Evolutionary conservation across 2,888 invertebrate genomes (phyloP).

Genomic region (Notodonta dromedarius): DNA sequence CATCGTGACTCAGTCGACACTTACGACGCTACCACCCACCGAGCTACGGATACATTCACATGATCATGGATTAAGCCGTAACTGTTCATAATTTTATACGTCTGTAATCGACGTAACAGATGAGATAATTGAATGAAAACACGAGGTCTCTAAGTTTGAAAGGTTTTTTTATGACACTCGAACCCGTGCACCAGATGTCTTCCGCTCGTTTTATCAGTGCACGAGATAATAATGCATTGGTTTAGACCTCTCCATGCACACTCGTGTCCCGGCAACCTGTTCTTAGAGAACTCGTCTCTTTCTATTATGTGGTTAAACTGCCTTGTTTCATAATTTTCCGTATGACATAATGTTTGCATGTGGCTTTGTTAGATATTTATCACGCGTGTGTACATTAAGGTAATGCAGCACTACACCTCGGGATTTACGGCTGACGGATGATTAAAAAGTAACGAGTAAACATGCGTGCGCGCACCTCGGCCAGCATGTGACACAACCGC

Average conservation of each 20-base stretch:
- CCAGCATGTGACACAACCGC: slow-evolving; percentile 46
- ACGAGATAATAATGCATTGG: slow-evolving; percentile 66
- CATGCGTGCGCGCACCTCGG: slow-evolving; percentile 46
- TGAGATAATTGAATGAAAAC: slow-evolving; percentile 47
- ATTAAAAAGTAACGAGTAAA: slow-evolving; percentile 56
- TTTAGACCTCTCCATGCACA: slow-evolving; percentile 50
- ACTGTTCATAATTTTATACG: slow-evolving; percentile 46
- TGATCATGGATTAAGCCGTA: slow-evolving; percentile 49
- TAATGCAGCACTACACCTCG: slow-evolving; percentile 48
- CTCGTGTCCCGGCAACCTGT: slow-evolving; percentile 53
- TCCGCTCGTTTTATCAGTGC: slow-evolving; percentile 55
- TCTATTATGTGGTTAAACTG: slow-evolving; percentile 30
- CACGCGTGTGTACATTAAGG: slow-evolving; percentile 46
- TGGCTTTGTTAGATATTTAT: slow-evolving; percentile 52
- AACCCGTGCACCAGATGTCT: slow-evolving; percentile 69
- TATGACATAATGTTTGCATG: slow-evolving; percentile 53
- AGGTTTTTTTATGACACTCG: slow-evolving; percentile 60
- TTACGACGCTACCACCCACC: slow-evolving; percentile 34
- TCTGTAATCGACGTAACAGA: slow-evolving; percentile 47
- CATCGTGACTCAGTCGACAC: slow-evolving; percentile 42
- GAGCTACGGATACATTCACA: slow-evolving; percentile 37
- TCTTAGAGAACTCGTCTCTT: slow-evolving; percentile 29
- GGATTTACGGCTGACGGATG: slow-evolving; percentile 53
- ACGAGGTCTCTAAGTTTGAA: slow-evolving; percentile 38
- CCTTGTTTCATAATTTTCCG: slow-evolving; percentile 42